Evolutionary conservation across 2,888 invertebrate genomes (phyloP), one percentile per base, ranked within the genome.

Genomic region (Eremobia ochroleuca): DNA sequence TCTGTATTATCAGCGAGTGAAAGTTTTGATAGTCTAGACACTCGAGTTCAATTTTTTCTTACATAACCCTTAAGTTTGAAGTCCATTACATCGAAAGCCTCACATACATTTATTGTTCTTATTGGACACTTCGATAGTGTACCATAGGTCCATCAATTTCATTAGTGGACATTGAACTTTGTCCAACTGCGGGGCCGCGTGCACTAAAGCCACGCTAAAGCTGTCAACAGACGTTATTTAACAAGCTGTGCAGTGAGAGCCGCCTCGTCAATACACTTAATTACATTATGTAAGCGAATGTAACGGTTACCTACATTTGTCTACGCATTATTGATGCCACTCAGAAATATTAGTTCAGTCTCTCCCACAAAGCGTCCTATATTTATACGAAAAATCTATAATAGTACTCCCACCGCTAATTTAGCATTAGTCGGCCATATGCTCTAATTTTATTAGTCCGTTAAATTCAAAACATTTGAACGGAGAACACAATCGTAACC

Each of bases 221-320:
- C 52, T 62, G 59, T 78, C 78, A 66, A 55, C 37, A 64, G 40
- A 43, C 64, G 49, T 83, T 83, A 83, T 76, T 76, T 67, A 81
- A 85, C 66, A 74, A 61, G 59, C 21, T 13, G 58, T 31, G 28
- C 13, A n/a, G 67, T 25, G 72, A 73, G 52, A 74, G 61, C 73
- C 31, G 52, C 37, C 31, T 72, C 61, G 64, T 77, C 77, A 79
- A 75, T 77, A 67, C 46, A 31, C 58, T 65, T 79, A 82, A 85
- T 79, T 76, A 73, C n/a, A 59, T 85, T 82, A 85, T 59, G 67
- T 77, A 82, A 85, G 46, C 64, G 58, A 73, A 85, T 76, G 71
- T 62, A 79, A 73, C 40, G 31, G 73, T 82, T 64, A 67, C 76
- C 79, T 67, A 78, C 66, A 79, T 82, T 76, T 34, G 40, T 8